Evolutionary conservation across 2,888 invertebrate species (phyloP).

Genomic region (Patella ulyssiponensis): DNA sequence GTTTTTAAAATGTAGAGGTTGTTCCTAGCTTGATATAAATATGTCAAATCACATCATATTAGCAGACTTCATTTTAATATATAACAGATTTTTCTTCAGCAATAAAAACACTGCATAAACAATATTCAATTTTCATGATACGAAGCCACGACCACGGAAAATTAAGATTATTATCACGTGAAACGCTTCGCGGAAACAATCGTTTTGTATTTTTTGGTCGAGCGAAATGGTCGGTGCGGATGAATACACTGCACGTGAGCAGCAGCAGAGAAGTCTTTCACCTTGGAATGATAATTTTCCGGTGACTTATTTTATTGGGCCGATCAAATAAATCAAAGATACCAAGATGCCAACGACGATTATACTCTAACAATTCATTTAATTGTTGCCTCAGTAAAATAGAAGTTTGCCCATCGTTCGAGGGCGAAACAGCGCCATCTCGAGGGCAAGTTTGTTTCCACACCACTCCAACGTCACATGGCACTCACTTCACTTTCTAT

Average conservation of each 20-base stretch:
- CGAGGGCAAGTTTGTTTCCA: constrained; percentile 1
- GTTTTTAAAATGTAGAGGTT: no score
- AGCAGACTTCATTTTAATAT: no score
- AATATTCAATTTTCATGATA: no score
- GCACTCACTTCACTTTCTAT: background rate
- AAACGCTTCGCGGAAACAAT: constrained; percentile 2
- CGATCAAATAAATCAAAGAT: constrained; percentile 11
- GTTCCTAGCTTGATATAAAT: no score
- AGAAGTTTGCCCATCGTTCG: background rate
- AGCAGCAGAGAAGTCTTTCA: constrained; percentile 5
- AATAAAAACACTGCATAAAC: no score
- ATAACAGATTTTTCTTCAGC: no score
- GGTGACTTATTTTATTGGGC: constrained; percentile 3
- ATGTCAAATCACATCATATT: no score
- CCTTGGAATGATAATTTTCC: constrained; percentile 9
- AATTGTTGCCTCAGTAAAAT: background rate
- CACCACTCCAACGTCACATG: constrained; percentile 7
- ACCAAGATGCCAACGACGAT: background rate
- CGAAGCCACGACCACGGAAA: no score
- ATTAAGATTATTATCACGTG: background rate
- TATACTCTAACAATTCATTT: background rate
- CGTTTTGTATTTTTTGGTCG: constrained; percentile 7
- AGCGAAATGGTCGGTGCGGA: constrained; percentile 7
- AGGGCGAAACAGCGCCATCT: background rate
- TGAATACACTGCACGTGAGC: constrained; percentile 12